These are phyloP conservation scores for Emmelina monodactyla DNA, from an alignment of 2,888 invertebrate species.

Conservation along the genomic window DNA sequence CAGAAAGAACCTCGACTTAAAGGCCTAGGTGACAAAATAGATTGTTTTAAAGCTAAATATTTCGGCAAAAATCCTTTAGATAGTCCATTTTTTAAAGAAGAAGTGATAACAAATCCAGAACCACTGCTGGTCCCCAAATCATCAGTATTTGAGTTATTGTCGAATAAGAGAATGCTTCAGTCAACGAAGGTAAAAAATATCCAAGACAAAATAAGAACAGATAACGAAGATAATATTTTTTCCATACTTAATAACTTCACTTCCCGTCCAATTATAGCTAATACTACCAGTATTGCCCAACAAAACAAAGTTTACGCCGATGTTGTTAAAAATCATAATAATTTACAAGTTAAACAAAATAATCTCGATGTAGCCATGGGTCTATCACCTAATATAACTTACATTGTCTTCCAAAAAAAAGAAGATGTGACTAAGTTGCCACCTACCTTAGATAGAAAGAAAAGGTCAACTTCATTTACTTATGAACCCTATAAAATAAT, in stretches of 20 bases:
- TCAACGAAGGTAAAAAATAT: background rate
- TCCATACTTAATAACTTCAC: background rate
- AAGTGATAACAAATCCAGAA: constrained; percentile 53
- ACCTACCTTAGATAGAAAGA: constrained; percentile 22
- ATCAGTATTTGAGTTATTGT: background rate
- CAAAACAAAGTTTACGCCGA: background rate
- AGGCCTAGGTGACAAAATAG: constrained; percentile 75
- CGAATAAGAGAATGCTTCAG: background rate
- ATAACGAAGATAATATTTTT: background rate
- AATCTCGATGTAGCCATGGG: background rate
- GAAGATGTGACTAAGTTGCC: too few relatives aligned
- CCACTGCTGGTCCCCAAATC: constrained; percentile 34
- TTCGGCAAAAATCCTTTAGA: constrained; percentile 79
- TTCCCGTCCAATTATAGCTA: background rate
- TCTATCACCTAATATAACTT: background rate
- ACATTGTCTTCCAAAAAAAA: background rate
- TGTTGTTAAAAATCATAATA: background rate
- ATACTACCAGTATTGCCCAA: background rate
- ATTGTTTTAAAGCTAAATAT: constrained; percentile 77
- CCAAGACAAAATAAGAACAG: background rate
- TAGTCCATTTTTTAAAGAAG: constrained; percentile 74
- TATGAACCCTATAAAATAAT: constrained; percentile 61
- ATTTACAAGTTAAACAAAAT: background rate
- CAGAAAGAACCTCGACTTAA: constrained; percentile 59
- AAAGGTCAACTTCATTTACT: constrained; percentile 39